A percentile compares a stretch with the other conserved stretches of the same genome.
Evolutionary conservation across 2,888 invertebrate genomes (phyloP).

Genomic region (Cylindroiulus punctatus): DNA sequence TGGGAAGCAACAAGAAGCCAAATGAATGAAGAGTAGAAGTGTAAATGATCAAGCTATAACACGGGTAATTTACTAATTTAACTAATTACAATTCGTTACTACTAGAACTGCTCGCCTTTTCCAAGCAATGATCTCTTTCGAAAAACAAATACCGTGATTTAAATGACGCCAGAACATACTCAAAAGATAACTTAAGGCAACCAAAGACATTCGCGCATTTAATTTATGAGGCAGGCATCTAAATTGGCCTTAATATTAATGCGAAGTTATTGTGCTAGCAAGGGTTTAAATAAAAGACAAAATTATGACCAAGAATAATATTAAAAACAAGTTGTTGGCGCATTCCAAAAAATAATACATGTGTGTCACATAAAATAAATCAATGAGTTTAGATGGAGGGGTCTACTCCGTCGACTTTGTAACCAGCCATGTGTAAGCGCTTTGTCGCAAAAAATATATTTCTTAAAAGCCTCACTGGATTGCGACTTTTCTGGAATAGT

Average conservation of each 20-base stretch:
- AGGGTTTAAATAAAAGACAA: constrained; percentile 43
- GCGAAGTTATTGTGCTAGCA: constrained; percentile 36
- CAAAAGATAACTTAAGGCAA: constrained; percentile 7
- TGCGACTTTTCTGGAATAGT: background rate
- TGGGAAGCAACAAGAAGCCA: too few species aligned
- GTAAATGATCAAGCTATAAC: background rate
- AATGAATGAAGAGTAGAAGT: background rate
- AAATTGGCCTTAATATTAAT: constrained; percentile 45
- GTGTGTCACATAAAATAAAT: constrained; percentile 42
- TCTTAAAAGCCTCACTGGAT: background rate
- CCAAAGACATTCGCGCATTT: background rate
- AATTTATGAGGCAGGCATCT: constrained; percentile 24
- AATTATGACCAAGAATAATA: constrained; percentile 43
- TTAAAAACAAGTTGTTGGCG: constrained; percentile 45
- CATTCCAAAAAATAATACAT: constrained; percentile 42
- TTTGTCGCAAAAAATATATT: background rate
- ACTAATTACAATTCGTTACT: background rate
- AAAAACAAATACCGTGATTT: background rate
- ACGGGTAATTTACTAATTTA: background rate
- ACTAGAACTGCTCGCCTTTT: background rate
- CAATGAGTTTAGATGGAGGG: constrained; percentile 22
- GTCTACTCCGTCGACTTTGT: background rate
- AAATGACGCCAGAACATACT: background rate
- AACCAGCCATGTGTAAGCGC: background rate
- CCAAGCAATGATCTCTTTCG: background rate